Base-by-base conservation (phyloP, 2,113 vertebrate species). In the Otocyon megalotis region DNA sequence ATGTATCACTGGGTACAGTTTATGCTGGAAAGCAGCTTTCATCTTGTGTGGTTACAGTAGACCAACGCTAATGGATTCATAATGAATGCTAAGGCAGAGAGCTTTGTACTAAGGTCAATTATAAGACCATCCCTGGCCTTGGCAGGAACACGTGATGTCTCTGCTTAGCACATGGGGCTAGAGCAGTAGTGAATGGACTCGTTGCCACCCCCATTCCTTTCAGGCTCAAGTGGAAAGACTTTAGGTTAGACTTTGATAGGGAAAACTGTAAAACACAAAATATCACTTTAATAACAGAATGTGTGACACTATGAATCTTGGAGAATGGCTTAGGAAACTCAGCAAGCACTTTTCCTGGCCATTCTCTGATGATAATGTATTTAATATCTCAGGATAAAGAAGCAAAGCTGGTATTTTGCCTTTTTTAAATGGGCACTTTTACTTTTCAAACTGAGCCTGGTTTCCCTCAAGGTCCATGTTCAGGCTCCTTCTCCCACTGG, bases 261-360 rank as follows among this genome's bases (percentile, higher is more conserved):
- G 9, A 65, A 82, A 88, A 63, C 5, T n/a, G 26, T 10, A 92
- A 89, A 95, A 89, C 28, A 79, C 16, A 87, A 93, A 96, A 62
- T 43, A n/a, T 84, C 74, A 92, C 56, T 95, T 60, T 63, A 58
- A 79, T 92, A 86, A 92, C 30, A 95, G 63, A 90, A 83, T 10
- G 24, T 74, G 14, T 85, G 71, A 48, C 50, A 56, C 26, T 13
- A 4, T 14, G 53, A 79, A 50, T 92, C 74, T 95, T 85, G 60
- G 19, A 82, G 53, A 88, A 65, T 32, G 10, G 58, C 62, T 85
- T 93, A n/a, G 28, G 56, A 93, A 96, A 88, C 63, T 93, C 82
- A 67, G 60, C 26, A 50, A 60, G 35, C 17, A 20, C 24, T 84
- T 95, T 77, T 93, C 56, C 56, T 67, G 89, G 32, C 28, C 30